Base-by-base conservation (phyloP, 2,888 invertebrate species). In the Rotaria sp. region DNA sequence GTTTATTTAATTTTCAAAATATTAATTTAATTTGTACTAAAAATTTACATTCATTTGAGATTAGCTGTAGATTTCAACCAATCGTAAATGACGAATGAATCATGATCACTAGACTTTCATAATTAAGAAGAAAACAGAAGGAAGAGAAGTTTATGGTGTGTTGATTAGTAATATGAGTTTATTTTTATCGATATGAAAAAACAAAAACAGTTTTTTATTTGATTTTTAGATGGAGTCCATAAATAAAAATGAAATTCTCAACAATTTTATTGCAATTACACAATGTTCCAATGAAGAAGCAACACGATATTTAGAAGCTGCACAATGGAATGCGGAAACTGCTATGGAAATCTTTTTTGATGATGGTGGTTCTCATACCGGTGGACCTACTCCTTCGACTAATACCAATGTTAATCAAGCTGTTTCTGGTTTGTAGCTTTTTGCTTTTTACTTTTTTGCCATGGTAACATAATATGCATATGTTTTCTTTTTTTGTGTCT, bases 271-370 rank as follows among this genome's bases (percentile, higher is more conserved):
- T n/a, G 45, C 45, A 45, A 21, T 80, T 41, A 80, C 80, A n/a
- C 80, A 80, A 45, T 80, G 80, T 45, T n/a, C 80, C n/a, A 41
- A n/a, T n/a, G 80, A 80, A 3, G 45, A 80, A 45, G 80, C 80
- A 41, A 26, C 41, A 45, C 80, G 80, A 15, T 80, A 80, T 45
- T 41, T 80, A 80, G 80, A 80, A 45, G 80, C 80, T 45, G 41
- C 80, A 18, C 26, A 80, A 45, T 80, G 80, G 80, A 80, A 80
- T 45, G n/a, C 45, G 4, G 38, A 80, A 45, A 80, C 80, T 3
- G 80, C 80, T 21, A 80, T 80, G 80, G 80, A 80, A 45, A 45
- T 41, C n/a, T 80, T 80, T 80, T 80, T 13, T 45, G 80, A 80
- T 45, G n/a, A 80, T 45, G 80, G 45, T n/a, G n/a, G 67, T 38